Evolutionary conservation across 2,888 invertebrate genomes (phyloP).

Genomic region (Cyaniris semiargus): DNA sequence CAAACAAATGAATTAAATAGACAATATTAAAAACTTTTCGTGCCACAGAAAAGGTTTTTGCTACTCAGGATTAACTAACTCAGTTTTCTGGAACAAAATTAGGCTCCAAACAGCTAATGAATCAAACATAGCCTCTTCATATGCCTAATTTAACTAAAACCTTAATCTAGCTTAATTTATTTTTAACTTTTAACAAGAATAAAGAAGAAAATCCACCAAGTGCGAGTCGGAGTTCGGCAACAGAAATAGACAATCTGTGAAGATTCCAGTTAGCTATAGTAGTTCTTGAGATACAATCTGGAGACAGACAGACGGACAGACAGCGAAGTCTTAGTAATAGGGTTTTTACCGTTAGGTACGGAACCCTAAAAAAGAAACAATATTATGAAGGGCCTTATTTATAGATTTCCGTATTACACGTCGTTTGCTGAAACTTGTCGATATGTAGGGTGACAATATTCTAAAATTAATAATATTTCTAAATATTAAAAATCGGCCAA

Average conservation of each 20-base stretch:
- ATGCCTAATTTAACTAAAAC: background rate
- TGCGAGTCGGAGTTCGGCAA: too few relatives aligned
- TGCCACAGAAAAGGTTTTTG: background rate
- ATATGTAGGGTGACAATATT: slow-evolving; percentile 2
- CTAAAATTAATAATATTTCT: too few relatives aligned
- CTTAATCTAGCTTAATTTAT: background rate
- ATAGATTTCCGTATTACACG: slow-evolving; percentile 23
- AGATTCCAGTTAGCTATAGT: too few relatives aligned
- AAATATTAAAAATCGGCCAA: too few relatives aligned
- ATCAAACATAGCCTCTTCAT: background rate
- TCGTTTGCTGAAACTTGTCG: background rate
- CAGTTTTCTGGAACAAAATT: background rate
- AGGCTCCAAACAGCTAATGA: background rate
- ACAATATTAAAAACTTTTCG: background rate
- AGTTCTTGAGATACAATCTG: too few relatives aligned
- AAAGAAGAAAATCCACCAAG: too few relatives aligned
- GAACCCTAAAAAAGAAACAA: too few relatives aligned
- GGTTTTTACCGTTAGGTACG: too few relatives aligned
- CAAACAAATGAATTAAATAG: background rate
- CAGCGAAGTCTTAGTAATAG: too few relatives aligned
- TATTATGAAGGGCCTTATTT: too few relatives aligned
- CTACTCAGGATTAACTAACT: background rate
- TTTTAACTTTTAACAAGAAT: background rate
- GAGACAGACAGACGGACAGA: too few relatives aligned
- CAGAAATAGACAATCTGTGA: too few relatives aligned